phyloP scores from a whole-genome alignment of 2,113 vertebrate species.

The Barnardius zonarius region DNA sequence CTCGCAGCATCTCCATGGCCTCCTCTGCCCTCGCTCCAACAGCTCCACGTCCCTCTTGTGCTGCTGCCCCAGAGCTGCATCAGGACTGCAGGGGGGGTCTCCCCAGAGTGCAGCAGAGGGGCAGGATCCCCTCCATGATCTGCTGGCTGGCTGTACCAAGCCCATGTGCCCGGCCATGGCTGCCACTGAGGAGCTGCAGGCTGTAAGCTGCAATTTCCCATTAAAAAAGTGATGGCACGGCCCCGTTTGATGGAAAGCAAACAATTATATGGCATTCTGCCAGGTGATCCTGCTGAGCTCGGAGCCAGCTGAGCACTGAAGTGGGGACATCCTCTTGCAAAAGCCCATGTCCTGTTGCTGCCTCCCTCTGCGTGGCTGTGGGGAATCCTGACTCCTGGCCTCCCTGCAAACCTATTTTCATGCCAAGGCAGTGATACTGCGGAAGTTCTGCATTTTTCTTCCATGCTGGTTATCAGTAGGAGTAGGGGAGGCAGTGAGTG shows the following conservation, averaged over 20 bases:
- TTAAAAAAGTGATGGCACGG: background rate
- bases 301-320: rapidly evolving
- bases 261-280: rapidly evolving
- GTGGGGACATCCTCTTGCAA: background rate
- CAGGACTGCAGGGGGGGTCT: background rate
- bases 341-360: rapidly evolving
- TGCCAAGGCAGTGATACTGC: background rate
- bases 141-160: background rate
- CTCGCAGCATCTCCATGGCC: too few relatives aligned
- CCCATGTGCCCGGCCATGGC: background rate
- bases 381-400: background rate
- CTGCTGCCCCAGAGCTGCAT: background rate
- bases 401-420: background rate
- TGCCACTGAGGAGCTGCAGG: background rate
- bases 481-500: rapidly evolving
- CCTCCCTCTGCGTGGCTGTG: background rate
- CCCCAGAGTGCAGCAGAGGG: rapidly evolving
- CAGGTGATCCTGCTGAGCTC: rapidly evolving
- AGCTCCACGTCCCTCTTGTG: too few relatives aligned
- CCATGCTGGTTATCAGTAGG: background rate
- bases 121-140: background rate
- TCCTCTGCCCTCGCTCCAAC: too few relatives aligned
- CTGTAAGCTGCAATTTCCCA: background rate
- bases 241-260: background rate
- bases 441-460: background rate